Evolutionary conservation across 1,140 invertebrate species (phyloP).

Genomic region (Plutomurus gul): DNA sequence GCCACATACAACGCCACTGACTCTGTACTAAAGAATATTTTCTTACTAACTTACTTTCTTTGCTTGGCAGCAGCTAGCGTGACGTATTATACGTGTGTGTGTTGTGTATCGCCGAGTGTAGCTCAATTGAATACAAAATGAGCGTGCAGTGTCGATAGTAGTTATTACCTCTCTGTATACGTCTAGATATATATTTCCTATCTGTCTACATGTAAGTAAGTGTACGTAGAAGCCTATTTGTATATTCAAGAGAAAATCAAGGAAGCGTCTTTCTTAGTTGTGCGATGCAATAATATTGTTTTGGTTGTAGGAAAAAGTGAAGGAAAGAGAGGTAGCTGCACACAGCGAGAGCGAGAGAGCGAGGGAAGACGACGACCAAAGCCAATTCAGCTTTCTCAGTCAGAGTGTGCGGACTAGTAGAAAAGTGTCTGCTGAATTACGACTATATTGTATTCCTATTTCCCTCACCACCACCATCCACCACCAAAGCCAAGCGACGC

Average conservation of each 20-base stretch:
- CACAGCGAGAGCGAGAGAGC: too few relatives aligned
- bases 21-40: too few relatives aligned
- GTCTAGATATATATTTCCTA: background rate
- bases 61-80: too few relatives aligned
- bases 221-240: background rate
- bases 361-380: too few relatives aligned
- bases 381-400: slow-evolving; percentile 1
- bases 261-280: background rate
- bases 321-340: background rate
- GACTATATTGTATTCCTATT: slow-evolving; percentile 12
- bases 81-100: too few relatives aligned
- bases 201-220: background rate
- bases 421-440: background rate
- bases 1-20: too few relatives aligned
- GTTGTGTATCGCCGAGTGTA: too few relatives aligned
- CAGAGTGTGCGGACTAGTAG: slow-evolving; percentile 3
- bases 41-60: too few relatives aligned
- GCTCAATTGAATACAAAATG: too few relatives aligned
- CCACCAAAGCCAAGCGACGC: background rate
- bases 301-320: background rate
- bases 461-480: background rate
- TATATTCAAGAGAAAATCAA: slow-evolving; percentile 13
- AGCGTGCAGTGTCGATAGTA: too few relatives aligned
- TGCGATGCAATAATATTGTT: slow-evolving; percentile 1
- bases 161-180: too few relatives aligned